These are phyloP conservation scores for Bovichtus diacanthus DNA, from an alignment of 2,797 vertebrate genomes.

Conservation along the genomic window DNA sequence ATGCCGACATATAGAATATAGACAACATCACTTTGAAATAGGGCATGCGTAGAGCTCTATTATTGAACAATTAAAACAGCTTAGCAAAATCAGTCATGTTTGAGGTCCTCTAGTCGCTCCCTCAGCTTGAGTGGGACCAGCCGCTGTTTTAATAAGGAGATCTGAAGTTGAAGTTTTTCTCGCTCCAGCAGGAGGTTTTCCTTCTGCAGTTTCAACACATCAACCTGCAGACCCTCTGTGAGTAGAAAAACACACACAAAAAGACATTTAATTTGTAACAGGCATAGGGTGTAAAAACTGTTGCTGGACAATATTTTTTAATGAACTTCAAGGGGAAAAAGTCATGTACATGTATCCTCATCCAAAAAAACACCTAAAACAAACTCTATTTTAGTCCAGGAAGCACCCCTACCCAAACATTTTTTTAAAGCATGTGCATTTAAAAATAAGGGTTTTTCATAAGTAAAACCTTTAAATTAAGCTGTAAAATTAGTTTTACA, in stretches of 20 bases:
- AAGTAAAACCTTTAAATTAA: conserved; percentile 11
- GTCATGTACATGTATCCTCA: too few relatives aligned
- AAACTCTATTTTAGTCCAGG: too few relatives aligned
- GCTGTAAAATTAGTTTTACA: conserved; percentile 1
- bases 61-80: too few relatives aligned
- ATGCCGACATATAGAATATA: too few relatives aligned
- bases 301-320: too few relatives aligned
- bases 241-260: conserved; percentile 15
- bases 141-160: conserved; percentile 49
- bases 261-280: too few relatives aligned
- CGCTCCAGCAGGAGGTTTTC: conserved; percentile 64
- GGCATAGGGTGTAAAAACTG: too few relatives aligned
- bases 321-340: too few relatives aligned
- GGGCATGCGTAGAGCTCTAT: too few relatives aligned
- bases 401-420: too few relatives aligned
- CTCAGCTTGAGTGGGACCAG: conserved; percentile 14
- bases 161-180: conserved; percentile 71
- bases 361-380: too few relatives aligned
- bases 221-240: conserved; percentile 39
- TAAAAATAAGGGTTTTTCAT: background rate
- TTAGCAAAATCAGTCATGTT: background rate
- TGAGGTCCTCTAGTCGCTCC: background rate
- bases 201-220: conserved; percentile 65
- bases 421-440: background rate
- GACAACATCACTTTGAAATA: too few relatives aligned